A percentile compares a stretch with the other conserved stretches of the same genome.
These are phyloP conservation scores for Argyresthia goedartella DNA, from an alignment of 2,888 invertebrate species.

Conservation along the genomic window DNA sequence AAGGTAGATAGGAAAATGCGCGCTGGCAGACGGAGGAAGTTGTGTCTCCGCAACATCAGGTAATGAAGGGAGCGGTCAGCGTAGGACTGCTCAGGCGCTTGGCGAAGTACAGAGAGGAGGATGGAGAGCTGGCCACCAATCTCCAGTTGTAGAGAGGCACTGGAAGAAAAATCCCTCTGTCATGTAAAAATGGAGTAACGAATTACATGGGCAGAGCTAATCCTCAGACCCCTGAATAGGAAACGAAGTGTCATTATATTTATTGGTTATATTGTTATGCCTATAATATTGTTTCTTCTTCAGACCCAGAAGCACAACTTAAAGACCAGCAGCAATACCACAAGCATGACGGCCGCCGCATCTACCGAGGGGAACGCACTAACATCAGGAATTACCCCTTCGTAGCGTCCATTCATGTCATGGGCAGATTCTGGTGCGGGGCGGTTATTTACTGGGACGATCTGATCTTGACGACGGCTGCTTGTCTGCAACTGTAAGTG, in stretches of 20 bases:
- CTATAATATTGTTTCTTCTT: background rate
- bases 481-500: slow-evolving; percentile 52
- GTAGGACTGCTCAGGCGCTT: background rate
- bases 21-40: too few relatives aligned
- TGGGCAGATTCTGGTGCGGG: slow-evolving; percentile 59
- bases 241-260: too few relatives aligned
- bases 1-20: too few relatives aligned
- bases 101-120: background rate
- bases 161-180: background rate
- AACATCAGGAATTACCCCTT: slow-evolving; percentile 46
- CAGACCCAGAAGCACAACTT: slow-evolving; percentile 47
- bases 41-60: too few relatives aligned
- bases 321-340: slow-evolving; percentile 37
- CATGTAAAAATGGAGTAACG: too few relatives aligned
- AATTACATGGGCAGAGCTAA: too few relatives aligned
- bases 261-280: too few relatives aligned
- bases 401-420: slow-evolving; percentile 51
- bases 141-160: background rate
- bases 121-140: background rate
- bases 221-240: too few relatives aligned
- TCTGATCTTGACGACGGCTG: slow-evolving; percentile 46
- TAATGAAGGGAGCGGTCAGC: background rate
- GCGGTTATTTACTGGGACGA: slow-evolving; percentile 45
- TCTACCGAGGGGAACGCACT: slow-evolving; percentile 46
- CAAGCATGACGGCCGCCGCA: slow-evolving; percentile 31